Conservation (phyloP, 2,113 vertebrate species). For the Bujurquina vittata region DNA sequence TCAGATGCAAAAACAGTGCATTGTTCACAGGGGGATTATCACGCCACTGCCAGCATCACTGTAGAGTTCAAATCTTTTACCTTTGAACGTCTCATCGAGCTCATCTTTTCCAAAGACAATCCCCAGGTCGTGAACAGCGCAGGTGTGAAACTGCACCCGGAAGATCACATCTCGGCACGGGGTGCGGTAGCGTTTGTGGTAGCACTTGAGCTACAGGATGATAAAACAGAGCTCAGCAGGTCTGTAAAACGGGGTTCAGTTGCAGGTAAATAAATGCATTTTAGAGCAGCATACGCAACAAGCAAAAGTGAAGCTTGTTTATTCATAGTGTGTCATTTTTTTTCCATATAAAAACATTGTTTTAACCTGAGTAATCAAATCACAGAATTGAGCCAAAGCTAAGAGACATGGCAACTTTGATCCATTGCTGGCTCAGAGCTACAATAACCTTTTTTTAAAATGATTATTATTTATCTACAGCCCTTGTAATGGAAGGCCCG, state of each 20-base stretch:
- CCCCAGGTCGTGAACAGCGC: constrained; percentile 92
- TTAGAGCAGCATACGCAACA: not conserved
- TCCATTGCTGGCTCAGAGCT: not conserved
- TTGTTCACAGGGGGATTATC: not conserved
- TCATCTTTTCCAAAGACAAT: constrained; percentile 95
- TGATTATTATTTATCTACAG: not conserved
- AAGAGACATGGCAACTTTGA: not conserved
- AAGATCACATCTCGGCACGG: constrained; percentile 93
- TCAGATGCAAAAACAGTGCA: not conserved
- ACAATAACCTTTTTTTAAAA: too few relatives aligned
- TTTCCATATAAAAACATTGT: not conserved
- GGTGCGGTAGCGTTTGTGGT: constrained; percentile 94
- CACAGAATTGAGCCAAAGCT: not conserved
- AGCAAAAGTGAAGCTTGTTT: not conserved
- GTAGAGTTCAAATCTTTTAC: constrained; percentile 69
- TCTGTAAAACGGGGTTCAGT: not conserved
- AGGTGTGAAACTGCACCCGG: constrained; percentile 97
- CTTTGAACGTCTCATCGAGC: constrained; percentile 96
- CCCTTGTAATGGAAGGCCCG: not conserved
- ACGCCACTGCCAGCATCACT: not conserved
- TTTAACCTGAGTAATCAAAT: not conserved
- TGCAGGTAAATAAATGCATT: not conserved
- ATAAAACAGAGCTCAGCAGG: not conserved
- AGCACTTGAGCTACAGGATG: constrained; percentile 90
- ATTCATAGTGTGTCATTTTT: not conserved